phyloP scores from a whole-genome alignment of 2,888 invertebrate species.

The Globia sparganii region DNA sequence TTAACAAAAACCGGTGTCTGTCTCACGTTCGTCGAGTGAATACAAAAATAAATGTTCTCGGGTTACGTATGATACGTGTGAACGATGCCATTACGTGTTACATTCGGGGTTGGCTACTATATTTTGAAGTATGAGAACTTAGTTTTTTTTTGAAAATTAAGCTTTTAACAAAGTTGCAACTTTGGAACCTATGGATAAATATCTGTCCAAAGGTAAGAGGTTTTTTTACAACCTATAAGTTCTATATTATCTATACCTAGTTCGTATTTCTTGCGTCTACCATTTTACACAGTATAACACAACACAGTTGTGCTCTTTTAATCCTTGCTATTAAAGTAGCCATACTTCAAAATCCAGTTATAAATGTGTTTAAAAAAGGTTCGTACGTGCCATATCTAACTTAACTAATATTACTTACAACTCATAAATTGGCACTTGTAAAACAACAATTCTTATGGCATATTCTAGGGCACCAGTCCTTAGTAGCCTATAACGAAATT shows the following conservation, averaged over 20 bases:
- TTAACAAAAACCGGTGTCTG: slow-evolving; percentile 84
- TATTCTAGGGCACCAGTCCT: slow-evolving; percentile 48
- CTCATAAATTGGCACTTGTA: slow-evolving; percentile 72
- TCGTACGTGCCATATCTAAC: slow-evolving; percentile 69
- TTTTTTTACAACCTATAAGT: background rate
- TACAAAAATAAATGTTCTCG: slow-evolving; percentile 78
- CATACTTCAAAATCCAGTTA: slow-evolving; percentile 64
- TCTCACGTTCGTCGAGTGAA: slow-evolving; percentile 76
- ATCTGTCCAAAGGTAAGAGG: background rate
- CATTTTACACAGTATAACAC: background rate
- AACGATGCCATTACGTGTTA: slow-evolving; percentile 50
- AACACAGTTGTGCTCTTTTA: background rate
- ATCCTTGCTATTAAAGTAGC: background rate
- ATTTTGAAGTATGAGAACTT: slow-evolving; percentile 54
- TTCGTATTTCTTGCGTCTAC: background rate
- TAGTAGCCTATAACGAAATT: slow-evolving; percentile 49
- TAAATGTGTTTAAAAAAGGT: slow-evolving; percentile 57
- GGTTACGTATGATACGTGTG: slow-evolving; percentile 60
- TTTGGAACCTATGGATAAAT: background rate
- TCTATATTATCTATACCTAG: background rate
- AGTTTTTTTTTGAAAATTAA: slow-evolving; percentile 1
- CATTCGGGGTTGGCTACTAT: slow-evolving; percentile 36
- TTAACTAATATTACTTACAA: slow-evolving; percentile 61
- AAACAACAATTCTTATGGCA: slow-evolving; percentile 63
- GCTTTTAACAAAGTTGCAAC: background rate